Conservation (phyloP, 1,140 invertebrate species). For the Drosophila sp. region DNA sequence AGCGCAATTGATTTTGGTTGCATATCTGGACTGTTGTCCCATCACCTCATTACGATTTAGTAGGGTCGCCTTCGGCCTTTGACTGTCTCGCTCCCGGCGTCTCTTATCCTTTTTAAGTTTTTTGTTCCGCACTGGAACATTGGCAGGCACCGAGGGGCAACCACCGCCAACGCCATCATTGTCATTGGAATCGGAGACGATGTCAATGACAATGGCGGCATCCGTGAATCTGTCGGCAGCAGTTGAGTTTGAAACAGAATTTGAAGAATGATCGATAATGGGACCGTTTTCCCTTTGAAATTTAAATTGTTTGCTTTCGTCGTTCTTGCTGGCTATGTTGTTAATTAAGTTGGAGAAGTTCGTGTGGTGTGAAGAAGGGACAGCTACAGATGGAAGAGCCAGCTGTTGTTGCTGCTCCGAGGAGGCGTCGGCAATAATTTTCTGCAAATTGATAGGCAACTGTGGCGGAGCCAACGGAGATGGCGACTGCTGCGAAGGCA, state of each 20-base stretch:
- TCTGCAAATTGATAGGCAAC: conserved; percentile 34
- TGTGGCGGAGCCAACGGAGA: conserved; percentile 48
- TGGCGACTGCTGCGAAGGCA: conserved; percentile 24
- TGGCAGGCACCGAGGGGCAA: conserved; percentile 18
- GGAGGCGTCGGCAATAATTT: conserved; percentile 24
- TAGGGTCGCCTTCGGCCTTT: conserved; percentile 1
- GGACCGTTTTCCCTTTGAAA: conserved; percentile 1
- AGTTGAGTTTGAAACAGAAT: conserved; percentile 51
- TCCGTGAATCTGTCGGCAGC: conserved; percentile 52
- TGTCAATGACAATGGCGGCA: conserved; percentile 67
- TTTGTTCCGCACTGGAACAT: conserved; percentile 33
- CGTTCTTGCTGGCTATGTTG: conserved; percentile 33
- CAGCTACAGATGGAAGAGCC: neutral
- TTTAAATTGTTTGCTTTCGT: conserved; percentile 33
- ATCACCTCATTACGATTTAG: conserved; percentile 27
- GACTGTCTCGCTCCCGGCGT: conserved; percentile 40
- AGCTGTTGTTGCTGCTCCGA: conserved; percentile 17
- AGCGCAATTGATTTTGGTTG: conserved; percentile 23
- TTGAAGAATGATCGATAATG: conserved; percentile 50
- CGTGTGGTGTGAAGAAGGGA: conserved; percentile 22
- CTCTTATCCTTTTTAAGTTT: conserved; percentile 72
- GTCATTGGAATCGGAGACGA: conserved; percentile 75
- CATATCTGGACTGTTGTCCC: conserved; percentile 26
- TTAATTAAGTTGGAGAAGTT: conserved; percentile 62
- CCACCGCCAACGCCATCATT: conserved; percentile 35